Conservation (phyloP, 2,797 vertebrate genomes). For the Australoheros facetus region DNA sequence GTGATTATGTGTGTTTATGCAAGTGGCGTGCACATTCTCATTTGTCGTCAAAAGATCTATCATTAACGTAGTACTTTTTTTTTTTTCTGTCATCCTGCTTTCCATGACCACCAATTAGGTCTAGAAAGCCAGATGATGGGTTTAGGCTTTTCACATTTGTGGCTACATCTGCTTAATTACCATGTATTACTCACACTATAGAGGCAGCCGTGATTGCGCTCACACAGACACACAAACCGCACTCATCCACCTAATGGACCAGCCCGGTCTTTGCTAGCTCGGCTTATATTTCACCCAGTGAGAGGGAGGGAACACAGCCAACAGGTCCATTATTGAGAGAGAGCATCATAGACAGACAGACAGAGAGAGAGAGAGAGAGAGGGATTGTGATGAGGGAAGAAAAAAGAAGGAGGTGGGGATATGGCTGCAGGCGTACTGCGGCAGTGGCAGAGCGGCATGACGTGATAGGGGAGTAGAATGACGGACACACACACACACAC, state of each 20-base stretch:
- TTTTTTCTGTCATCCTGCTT: slow-evolving; percentile 9
- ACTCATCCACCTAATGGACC: slow-evolving; percentile 74
- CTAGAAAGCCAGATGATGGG: slow-evolving; percentile 32
- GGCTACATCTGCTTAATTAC: slow-evolving; percentile 64
- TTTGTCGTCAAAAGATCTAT: slow-evolving; percentile 7
- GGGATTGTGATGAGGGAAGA: slow-evolving; percentile 38
- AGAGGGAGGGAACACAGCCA: slow-evolving; percentile 72
- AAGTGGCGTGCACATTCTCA: not conserved
- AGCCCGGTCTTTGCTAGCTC: slow-evolving; percentile 54
- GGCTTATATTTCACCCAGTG: slow-evolving; percentile 75
- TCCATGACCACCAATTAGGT: slow-evolving; percentile 44
- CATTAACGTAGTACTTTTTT: slow-evolving; percentile 12
- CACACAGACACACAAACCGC: slow-evolving; percentile 27
- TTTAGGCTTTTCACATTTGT: slow-evolving; percentile 44
- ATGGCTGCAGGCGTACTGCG: slow-evolving; percentile 77
- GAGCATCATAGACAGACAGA: slow-evolving; percentile 20
- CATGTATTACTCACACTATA: slow-evolving; percentile 53
- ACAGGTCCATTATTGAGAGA: slow-evolving; percentile 74
- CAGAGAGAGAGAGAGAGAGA: slow-evolving; percentile 10
- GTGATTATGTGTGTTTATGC: not conserved
- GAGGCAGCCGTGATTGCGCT: slow-evolving; percentile 1
- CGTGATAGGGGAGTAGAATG: slow-evolving; percentile 67
- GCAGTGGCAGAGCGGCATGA: slow-evolving; percentile 75
- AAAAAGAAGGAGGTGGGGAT: slow-evolving; percentile 57
- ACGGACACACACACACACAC: slow-evolving; percentile 22